Conservation (phyloP, 1,140 invertebrate species). For the Galleria mellonella region DNA sequence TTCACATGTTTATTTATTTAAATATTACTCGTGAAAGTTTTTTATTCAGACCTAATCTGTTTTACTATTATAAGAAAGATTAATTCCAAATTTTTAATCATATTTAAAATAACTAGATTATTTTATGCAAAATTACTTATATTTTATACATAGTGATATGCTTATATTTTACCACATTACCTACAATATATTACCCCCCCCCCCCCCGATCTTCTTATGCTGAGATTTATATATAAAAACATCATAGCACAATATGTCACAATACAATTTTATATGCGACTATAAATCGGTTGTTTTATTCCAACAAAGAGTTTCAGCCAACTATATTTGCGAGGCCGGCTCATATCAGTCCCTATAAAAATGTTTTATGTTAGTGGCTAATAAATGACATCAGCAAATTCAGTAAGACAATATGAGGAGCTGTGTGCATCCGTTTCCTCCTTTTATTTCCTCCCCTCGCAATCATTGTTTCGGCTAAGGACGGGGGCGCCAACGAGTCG, state of each 20-base stretch:
- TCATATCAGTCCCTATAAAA: conserved; percentile 68
- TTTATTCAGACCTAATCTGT: too few relatives aligned
- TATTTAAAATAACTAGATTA: too few relatives aligned
- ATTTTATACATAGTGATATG: too few relatives aligned
- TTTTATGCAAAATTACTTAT: too few relatives aligned
- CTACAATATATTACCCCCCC: too few relatives aligned
- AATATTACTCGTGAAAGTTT: too few relatives aligned
- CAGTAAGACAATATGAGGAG: conserved; percentile 68
- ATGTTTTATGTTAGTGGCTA: conserved; percentile 74
- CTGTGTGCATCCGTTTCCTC: conserved; percentile 54
- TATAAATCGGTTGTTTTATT: conserved; percentile 60
- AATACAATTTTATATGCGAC: conserved; percentile 56
- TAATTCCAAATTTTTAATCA: too few relatives aligned
- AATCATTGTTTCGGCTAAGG: conserved; percentile 59
- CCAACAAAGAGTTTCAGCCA: conserved; percentile 25
- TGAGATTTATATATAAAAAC: conserved; percentile 1
- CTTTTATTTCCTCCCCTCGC: conserved; percentile 51
- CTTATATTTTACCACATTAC: too few relatives aligned
- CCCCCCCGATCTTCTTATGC: too few relatives aligned
- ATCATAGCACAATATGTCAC: conserved; percentile 17
- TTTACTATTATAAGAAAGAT: too few relatives aligned
- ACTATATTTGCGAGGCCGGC: conserved; percentile 29
- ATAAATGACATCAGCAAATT: conserved; percentile 74
- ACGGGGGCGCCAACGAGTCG: conserved; percentile 50
- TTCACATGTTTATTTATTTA: too few relatives aligned